Percentiles rank a stretch among this genome's conserved stretches.
Evolutionary conservation across 2,888 invertebrate species (phyloP).

Genomic region (Litoditis marina): DNA sequence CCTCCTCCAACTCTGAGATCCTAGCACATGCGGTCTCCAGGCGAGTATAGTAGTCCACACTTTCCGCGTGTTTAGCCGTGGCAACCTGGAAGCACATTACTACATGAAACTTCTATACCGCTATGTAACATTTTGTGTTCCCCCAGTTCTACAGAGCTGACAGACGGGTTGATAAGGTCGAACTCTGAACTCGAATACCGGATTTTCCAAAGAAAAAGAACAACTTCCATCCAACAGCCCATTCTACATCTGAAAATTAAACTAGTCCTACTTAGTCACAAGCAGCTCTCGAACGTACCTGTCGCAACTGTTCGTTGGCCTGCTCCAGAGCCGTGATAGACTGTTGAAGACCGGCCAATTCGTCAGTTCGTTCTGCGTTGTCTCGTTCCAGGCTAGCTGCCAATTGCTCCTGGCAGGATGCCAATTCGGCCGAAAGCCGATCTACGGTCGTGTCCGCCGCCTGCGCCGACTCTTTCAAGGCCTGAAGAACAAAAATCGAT

Average conservation of each 20-base stretch:
- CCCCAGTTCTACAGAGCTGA: neutral
- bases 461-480: too few relatives aligned
- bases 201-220: neutral
- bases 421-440: too few relatives aligned
- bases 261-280: neutral
- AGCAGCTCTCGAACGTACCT: neutral
- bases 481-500: too few relatives aligned
- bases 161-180: too few relatives aligned
- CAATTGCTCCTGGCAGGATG: too few relatives aligned
- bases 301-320: conserved; percentile 5
- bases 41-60: conserved; percentile 29
- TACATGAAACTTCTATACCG: neutral
- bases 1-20: conserved; percentile 13
- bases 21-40: conserved; percentile 13
- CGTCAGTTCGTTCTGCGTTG: too few relatives aligned
- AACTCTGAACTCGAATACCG: too few relatives aligned
- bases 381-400: too few relatives aligned
- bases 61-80: conserved; percentile 32
- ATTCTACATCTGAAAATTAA: neutral
- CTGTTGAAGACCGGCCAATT: too few relatives aligned
- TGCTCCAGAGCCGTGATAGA: neutral
- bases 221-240: neutral
- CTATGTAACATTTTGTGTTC: neutral
- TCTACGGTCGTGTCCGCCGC: too few relatives aligned
- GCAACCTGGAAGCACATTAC: conserved; percentile 7